Conservation (phyloP, 2,797 vertebrate genomes). For the Protosalanx chinensis region DNA sequence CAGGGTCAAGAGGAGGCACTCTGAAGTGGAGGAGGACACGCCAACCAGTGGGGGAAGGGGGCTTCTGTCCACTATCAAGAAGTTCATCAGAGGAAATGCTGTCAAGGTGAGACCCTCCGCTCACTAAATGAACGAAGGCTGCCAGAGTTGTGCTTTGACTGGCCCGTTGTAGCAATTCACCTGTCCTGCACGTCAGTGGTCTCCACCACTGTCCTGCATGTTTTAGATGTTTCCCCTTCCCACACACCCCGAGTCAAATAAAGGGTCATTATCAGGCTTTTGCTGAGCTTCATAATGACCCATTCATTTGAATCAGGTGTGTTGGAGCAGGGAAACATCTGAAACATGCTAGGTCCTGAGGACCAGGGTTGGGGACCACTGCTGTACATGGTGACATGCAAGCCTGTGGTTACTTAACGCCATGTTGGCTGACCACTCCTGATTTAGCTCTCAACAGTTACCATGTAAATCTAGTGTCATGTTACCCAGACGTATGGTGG, state of each 20-base stretch:
- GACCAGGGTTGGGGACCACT: neutral
- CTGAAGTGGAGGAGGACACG: slow-evolving; percentile 85
- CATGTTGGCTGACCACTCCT: neutral
- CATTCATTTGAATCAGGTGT: too few species aligned
- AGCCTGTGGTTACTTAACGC: neutral
- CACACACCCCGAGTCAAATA: too few species aligned
- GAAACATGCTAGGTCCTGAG: too few species aligned
- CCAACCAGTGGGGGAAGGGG: slow-evolving; percentile 81
- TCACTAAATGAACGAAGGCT: too few species aligned
- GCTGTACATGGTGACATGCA: neutral
- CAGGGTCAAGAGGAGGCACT: slow-evolving; percentile 90
- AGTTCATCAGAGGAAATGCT: slow-evolving; percentile 93
- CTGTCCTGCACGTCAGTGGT: neutral
- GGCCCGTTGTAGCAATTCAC: neutral
- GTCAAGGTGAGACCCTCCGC: slow-evolving; percentile 79
- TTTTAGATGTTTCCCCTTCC: too few species aligned
- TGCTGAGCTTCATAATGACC: too few species aligned
- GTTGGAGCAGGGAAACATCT: too few species aligned
- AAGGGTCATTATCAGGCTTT: too few species aligned
- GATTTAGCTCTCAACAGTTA: slow-evolving; percentile 35
- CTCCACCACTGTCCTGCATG: too few species aligned
- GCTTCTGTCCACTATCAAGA: slow-evolving; percentile 93
- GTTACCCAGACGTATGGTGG: slow-evolving; percentile 69
- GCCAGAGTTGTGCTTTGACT: too few species aligned
- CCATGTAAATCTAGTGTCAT: slow-evolving; percentile 62